Conservation (phyloP, 2,888 invertebrate genomes). For the Conomelus anceps region DNA sequence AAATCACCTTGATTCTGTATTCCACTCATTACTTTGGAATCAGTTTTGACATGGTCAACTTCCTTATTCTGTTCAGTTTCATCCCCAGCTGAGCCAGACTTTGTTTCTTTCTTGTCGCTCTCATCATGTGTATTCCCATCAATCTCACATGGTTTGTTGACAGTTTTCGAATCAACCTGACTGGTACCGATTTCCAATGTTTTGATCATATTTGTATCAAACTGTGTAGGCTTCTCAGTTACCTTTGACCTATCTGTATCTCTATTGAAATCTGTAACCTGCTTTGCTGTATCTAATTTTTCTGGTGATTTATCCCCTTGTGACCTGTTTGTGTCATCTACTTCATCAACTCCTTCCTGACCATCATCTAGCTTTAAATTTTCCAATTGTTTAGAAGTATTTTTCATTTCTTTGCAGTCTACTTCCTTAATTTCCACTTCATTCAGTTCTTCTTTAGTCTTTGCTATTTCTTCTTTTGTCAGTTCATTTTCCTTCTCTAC, state of each 20-base stretch:
- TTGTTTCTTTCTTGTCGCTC: background rate
- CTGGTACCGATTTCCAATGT: background rate
- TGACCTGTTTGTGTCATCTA: background rate
- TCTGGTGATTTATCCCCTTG: background rate
- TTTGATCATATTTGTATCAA: constrained; percentile 10
- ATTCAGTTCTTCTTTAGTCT: constrained; percentile 5
- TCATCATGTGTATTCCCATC: background rate
- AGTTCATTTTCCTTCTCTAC: background rate
- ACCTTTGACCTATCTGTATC: background rate
- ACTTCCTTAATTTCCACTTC: constrained; percentile 6
- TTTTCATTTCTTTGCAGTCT: background rate
- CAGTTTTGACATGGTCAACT: background rate
- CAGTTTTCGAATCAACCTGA: background rate
- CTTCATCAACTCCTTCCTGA: background rate
- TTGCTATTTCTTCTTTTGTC: background rate
- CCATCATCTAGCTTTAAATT: too few species aligned
- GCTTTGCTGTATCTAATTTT: background rate
- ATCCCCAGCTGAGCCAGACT: too few species aligned
- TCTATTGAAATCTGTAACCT: background rate
- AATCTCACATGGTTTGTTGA: background rate
- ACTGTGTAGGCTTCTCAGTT: background rate
- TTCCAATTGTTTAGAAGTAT: too few species aligned
- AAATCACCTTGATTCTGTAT: background rate
- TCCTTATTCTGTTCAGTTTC: background rate
- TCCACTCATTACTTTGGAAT: background rate